These are phyloP conservation scores for Drosophila dives DNA, from an alignment of 2,888 invertebrate species.

Conservation along the genomic window DNA sequence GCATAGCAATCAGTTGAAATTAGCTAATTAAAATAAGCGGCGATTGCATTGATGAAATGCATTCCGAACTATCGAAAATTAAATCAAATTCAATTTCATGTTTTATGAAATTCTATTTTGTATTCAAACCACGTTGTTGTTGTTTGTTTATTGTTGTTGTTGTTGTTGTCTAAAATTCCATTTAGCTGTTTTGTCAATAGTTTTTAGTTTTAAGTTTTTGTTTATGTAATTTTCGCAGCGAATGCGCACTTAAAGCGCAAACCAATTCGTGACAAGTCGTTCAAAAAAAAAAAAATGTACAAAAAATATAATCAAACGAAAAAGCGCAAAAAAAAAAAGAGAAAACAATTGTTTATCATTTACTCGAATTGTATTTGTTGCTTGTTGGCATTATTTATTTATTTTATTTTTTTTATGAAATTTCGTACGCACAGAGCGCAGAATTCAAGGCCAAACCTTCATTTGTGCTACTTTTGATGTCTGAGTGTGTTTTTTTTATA, in stretches of 20 bases:
- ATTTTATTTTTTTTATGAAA: conserved; percentile 19
- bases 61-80: conserved; percentile 48
- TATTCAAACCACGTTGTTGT: conserved; percentile 38
- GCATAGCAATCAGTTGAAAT: conserved; percentile 24
- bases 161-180: conserved; percentile 23
- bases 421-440: conserved; percentile 53
- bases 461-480: conserved; percentile 67
- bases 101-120: conserved; percentile 35
- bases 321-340: conserved; percentile 45
- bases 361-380: conserved; percentile 19
- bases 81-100: conserved; percentile 49
- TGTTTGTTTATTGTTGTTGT: conserved; percentile 3
- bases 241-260: conserved; percentile 47
- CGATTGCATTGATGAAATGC: conserved; percentile 59
- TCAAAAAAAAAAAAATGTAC: conserved; percentile 16
- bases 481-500: neutral
- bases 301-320: conserved; percentile 16
- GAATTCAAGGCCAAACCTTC: conserved; percentile 72
- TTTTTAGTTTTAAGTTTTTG: conserved; percentile 27
- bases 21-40: conserved; percentile 63
- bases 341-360: conserved; percentile 76
- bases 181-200: conserved; percentile 48
- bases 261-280: conserved; percentile 53
- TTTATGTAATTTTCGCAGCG: conserved; percentile 55
- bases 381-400: conserved; percentile 18